Percentiles rank a stretch among this genome's conserved stretches.
phyloP scores from a whole-genome alignment of 2,888 invertebrate species.

The Sarcophaga rosellei region DNA sequence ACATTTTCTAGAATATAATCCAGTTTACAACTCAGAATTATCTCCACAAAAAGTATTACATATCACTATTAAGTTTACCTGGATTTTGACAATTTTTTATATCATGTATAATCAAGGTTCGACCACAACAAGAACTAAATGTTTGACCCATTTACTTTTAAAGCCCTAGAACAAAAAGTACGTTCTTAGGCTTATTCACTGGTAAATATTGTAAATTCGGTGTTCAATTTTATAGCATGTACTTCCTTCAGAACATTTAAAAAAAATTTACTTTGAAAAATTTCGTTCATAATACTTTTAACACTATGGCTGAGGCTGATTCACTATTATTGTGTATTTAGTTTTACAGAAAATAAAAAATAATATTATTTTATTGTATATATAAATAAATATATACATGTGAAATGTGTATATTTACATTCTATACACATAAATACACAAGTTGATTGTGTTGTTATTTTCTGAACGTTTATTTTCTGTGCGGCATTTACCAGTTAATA shows the following conservation, averaged over 20 bases:
- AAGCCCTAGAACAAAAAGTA: conserved; percentile 36
- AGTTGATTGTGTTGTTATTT: conserved; percentile 19
- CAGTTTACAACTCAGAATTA: not conserved
- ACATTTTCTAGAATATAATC: not conserved
- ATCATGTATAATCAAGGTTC: conserved; percentile 76
- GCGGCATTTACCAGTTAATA: conserved; percentile 33
- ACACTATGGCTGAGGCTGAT: conserved; percentile 62
- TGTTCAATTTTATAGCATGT: not conserved
- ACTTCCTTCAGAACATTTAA: not conserved
- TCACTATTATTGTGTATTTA: conserved; percentile 53
- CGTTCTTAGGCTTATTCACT: conserved; percentile 26
- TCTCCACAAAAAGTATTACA: not conserved
- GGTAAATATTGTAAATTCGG: not conserved
- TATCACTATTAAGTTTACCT: conserved; percentile 70
- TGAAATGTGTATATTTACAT: conserved; percentile 29
- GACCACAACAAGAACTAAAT: conserved; percentile 75
- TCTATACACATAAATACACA: not conserved
- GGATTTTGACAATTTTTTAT: conserved; percentile 76
- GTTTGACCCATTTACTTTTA: conserved; percentile 75
- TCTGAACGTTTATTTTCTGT: conserved; percentile 7
- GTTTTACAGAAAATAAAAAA: conserved; percentile 47
- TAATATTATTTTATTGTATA: conserved; percentile 46
- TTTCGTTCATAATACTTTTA: conserved; percentile 38
- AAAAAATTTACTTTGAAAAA: conserved; percentile 31
- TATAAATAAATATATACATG: conserved; percentile 28